Base-by-base conservation (phyloP, 1,140 invertebrate species). In the Drosophila oshimai region DNA sequence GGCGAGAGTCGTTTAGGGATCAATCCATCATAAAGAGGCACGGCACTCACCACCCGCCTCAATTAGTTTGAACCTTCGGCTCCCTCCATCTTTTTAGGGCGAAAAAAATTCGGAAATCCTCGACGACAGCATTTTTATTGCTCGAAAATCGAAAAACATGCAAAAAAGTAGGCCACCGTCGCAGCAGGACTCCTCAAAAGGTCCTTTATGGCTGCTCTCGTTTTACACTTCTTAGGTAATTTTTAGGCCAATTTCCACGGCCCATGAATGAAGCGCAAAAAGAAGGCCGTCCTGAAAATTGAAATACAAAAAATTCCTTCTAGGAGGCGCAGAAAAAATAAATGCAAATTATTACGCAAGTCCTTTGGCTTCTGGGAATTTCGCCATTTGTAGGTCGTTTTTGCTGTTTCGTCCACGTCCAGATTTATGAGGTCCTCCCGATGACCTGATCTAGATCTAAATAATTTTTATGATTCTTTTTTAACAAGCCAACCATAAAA, bases 281-380 rank as follows among this genome's bases (percentile, higher is more conserved):
- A 57, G 24, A 54, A n/a, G 12, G 24, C 9, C 15, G 15, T 4
- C 13, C 39, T 13, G n/a, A n/a, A 50, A 34, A 46, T 9, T 1
- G 18, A 41, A 9, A 29, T 28, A 64, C 41, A 22, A 61, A 37
- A 42, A 54, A 54, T 54, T 58, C 47, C 47, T 12, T 58, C 22
- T 24, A 54, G 37, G 26, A 17, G 46, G 28, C 37, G 37, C 54
- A 34, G 33, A 36, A 49, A 55, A 58, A 84, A 79, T 62, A 75
- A 60, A 83, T 86, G 80, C 81, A 87, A 86, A 86, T 87, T 87
- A 80, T 86, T 86, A 86, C 77, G 81, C 76, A 86, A 86, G 81
- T 65, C 61, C 55, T 54, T 44, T 12, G 58, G 50, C 20, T 83
- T 83, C 79, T 18, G 37, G 26, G 74, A 83, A 39, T 64, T 54